phyloP scores from a whole-genome alignment of 2,113 vertebrate species.

The Cygnus atratus region DNA sequence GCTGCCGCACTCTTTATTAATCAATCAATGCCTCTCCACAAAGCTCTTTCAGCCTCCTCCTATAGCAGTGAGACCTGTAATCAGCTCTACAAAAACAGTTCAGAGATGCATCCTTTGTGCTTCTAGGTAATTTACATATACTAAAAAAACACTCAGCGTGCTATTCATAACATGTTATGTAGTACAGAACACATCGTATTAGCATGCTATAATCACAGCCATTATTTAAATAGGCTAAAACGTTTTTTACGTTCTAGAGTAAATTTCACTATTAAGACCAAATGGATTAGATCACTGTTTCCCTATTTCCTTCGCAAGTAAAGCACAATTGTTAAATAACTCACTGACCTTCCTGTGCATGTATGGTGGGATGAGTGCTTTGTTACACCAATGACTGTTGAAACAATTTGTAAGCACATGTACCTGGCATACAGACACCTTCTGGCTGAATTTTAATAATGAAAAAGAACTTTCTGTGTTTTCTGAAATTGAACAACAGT shows the following conservation, averaged over 20 bases:
- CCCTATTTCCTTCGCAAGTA: constrained; percentile 28
- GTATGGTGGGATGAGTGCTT: neutral
- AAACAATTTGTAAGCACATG: constrained; percentile 4
- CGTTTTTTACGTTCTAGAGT: neutral
- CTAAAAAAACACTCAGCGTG: constrained; percentile 7
- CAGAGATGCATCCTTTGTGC: constrained; percentile 61
- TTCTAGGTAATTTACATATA: constrained; percentile 26
- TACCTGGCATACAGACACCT: neutral
- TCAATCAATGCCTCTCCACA: constrained; percentile 55
- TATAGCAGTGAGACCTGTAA: constrained; percentile 38
- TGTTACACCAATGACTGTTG: neutral
- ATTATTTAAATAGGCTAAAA: constrained; percentile 54
- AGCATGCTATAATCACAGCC: constrained; percentile 31
- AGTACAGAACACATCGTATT: neutral
- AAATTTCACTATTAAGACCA: constrained; percentile 49
- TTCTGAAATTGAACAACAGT: neutral
- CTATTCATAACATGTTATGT: constrained; percentile 46
- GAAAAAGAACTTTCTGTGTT: constrained; percentile 1
- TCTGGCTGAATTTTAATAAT: neutral
- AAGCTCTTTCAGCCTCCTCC: constrained; percentile 52
- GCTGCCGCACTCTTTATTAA: constrained; percentile 39
- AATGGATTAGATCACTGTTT: constrained; percentile 47
- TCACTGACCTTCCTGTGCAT: constrained; percentile 30
- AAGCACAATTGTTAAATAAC: constrained; percentile 43
- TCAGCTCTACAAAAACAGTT: constrained; percentile 52